Conservation (phyloP, 2,888 invertebrate species). For the Phengaris alcon region DNA sequence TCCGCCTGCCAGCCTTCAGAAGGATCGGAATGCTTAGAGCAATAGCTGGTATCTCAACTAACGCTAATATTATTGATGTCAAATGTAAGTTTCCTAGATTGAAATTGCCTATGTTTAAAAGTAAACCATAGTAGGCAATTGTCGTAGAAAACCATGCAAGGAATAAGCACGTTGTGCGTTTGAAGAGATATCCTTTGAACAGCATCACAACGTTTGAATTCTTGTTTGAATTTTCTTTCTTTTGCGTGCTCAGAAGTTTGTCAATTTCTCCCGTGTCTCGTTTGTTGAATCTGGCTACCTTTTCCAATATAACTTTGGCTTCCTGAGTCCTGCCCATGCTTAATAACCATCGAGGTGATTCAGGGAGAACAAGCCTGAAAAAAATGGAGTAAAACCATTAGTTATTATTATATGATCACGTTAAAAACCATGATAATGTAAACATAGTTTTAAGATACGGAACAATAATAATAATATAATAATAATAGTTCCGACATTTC, state of each 20-base stretch:
- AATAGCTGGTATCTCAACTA: constrained; percentile 88
- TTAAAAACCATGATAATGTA: neutral
- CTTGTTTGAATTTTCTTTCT: constrained; percentile 62
- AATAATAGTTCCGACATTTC: neutral
- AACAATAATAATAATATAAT: neutral
- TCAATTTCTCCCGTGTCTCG: constrained; percentile 82
- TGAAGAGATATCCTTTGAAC: constrained; percentile 82
- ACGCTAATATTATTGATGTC: constrained; percentile 85
- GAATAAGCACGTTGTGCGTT: constrained; percentile 84
- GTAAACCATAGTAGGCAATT: constrained; percentile 87
- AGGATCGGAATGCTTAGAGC: constrained; percentile 86
- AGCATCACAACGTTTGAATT: constrained; percentile 81
- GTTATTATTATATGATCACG: neutral
- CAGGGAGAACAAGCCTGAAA: constrained; percentile 86
- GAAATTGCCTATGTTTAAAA: constrained; percentile 85
- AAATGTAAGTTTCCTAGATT: constrained; percentile 87
- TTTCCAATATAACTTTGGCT: constrained; percentile 82
- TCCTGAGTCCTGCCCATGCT: constrained; percentile 85
- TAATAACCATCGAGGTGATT: constrained; percentile 88
- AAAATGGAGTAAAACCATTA: constrained; percentile 25
- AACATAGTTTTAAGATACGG: neutral
- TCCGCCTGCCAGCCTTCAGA: constrained; percentile 85
- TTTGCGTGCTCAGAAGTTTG: constrained; percentile 81
- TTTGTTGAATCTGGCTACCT: constrained; percentile 83
- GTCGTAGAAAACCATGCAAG: constrained; percentile 89